Evolutionary conservation across 2,888 invertebrate genomes (phyloP).

Genomic region (Apodemia hepburni): DNA sequence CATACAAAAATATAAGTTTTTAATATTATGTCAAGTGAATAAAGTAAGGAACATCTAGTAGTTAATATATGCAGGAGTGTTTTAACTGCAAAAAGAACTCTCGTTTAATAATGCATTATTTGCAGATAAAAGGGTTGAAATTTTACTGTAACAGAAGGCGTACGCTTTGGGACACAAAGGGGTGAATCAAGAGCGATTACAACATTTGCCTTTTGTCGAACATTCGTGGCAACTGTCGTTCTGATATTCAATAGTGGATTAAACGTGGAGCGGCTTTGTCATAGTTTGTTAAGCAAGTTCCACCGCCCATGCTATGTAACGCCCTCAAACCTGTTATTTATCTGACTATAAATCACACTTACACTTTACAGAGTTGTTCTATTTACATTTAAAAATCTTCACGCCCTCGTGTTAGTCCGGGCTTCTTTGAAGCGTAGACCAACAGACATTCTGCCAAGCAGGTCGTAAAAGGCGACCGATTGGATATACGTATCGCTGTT

Average conservation of each 20-base stretch:
- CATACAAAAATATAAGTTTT: no score
- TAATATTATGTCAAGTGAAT: no score
- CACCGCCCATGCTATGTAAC: constrained; percentile 46
- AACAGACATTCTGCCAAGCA: no score
- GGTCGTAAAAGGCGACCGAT: no score
- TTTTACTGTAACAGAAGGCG: constrained; percentile 50
- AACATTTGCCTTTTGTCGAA: constrained; percentile 31
- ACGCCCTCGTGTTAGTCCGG: no score
- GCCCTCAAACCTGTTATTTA: constrained; percentile 55
- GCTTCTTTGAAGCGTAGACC: no score
- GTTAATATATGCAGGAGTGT: no score
- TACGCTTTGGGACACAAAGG: constrained; percentile 48
- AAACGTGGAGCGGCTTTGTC: constrained; percentile 24
- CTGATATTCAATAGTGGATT: constrained; percentile 23
- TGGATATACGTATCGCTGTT: no score
- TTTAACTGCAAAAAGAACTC: not conserved
- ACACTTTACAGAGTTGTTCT: constrained; percentile 20
- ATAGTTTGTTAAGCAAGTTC: constrained; percentile 36
- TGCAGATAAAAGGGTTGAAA: constrained; percentile 48
- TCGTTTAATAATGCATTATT: constrained; percentile 11
- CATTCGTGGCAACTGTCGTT: constrained; percentile 26
- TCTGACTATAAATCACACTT: constrained; percentile 52
- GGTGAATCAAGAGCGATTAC: constrained; percentile 33
- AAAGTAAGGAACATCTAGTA: no score
- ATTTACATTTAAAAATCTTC: no score